These are phyloP conservation scores for Celastrina argiolus DNA, from an alignment of 2,888 invertebrate species.

Conservation along the genomic window DNA sequence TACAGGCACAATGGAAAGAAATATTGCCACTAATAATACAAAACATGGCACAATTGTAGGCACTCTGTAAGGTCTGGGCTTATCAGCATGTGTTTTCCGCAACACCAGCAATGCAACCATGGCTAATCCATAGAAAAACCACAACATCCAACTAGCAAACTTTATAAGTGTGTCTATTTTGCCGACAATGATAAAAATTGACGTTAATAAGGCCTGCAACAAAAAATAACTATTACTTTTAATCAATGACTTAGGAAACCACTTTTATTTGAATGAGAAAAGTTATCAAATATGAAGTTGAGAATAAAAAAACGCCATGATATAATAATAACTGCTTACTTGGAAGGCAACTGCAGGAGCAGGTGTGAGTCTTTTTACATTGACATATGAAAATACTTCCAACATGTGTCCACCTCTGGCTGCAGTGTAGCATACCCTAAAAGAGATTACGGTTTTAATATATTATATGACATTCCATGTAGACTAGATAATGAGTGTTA, in stretches of 20 bases:
- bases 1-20: constrained; percentile 86
- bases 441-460: constrained; percentile 34
- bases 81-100: constrained; percentile 82
- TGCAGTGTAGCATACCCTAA: constrained; percentile 88
- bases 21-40: constrained; percentile 83
- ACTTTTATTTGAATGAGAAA: no score
- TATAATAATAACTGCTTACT: constrained; percentile 53
- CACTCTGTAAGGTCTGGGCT: constrained; percentile 84
- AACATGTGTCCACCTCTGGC: constrained; percentile 89
- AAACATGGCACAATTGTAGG: constrained; percentile 85
- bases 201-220: constrained; percentile 81
- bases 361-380: constrained; percentile 85
- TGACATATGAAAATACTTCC: constrained; percentile 87
- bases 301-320: not conserved
- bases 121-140: constrained; percentile 91
- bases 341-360: constrained; percentile 90
- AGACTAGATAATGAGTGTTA: no score
- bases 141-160: constrained; percentile 91
- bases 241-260: no score
- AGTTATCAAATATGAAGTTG: no score
- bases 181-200: constrained; percentile 84
- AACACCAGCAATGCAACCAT: constrained; percentile 87
- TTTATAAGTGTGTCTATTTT: constrained; percentile 87
- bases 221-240: constrained; percentile 28
- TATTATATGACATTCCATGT: no score